Evolutionary conservation across 1,140 invertebrate genomes (phyloP), one percentile per base, ranked within the genome.

Genomic region (Hypothenemus hampei): DNA sequence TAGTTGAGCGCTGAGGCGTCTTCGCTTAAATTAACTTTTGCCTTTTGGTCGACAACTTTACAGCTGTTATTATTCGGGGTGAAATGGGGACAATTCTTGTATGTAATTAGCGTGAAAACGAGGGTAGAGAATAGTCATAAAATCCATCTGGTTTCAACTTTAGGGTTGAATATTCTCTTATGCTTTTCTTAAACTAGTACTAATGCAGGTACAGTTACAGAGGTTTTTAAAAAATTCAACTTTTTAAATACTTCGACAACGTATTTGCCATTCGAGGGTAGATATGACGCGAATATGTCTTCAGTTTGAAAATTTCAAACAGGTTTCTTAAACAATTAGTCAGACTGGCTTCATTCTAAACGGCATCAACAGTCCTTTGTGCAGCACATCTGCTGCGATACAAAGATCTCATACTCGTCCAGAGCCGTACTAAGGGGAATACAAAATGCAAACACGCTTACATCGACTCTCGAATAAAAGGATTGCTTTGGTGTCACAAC

Each of bases 351-450:
- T 18, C 13, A 45, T 45, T 45, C 43, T 45, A 45, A 45, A 45
- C 20, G 43, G 19, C 43, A 45, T 45, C 43, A 45, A 45, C 43
- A 45, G 43, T 45, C 43, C 18, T 45, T 45, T 45, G 43, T 45
- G 20, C 15, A 13, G 22, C 43, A 45, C 43, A 45, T 45, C 43
- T 45, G 43, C 43, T 20, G 19, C 43, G 3, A 45, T 18, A 45
- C 35, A 45, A 45, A 45, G 43, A 45, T 45, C 18, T 18, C n/a
- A 24, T 13, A 10, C 19, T 18, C 6, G 22, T 7, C 6, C 43
- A 45, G 43, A 24, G 24, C 19, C 23, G 43, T 6, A 45, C 15
- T 29, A 10, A 29, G 24, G 43, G 24, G 10, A 8, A 31, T 8
- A 11, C 13, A 13, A 13, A 13, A 13, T 31, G 26, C 13, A 11